phyloP scores from a whole-genome alignment of 2,888 invertebrate genomes.

The Noctuana brunneofusca region DNA sequence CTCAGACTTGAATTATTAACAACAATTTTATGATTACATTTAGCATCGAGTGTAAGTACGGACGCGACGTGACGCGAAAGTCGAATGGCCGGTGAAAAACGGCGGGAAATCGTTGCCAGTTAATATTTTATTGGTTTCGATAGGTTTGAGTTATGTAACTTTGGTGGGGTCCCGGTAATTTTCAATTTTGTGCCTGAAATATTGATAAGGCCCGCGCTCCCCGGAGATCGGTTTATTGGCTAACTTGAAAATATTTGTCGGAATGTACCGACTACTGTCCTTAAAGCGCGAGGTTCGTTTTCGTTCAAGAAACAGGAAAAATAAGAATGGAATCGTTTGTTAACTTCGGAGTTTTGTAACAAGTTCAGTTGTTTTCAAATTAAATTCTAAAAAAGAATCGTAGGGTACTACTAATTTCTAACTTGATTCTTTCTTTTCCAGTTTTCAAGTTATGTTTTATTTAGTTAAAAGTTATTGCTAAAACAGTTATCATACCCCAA shows the following conservation, averaged over 20 bases:
- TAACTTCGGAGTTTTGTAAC: slow-evolving; percentile 16
- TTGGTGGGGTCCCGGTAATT: slow-evolving; percentile 68
- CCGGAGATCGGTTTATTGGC: slow-evolving; percentile 45
- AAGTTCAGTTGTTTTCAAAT: not conserved
- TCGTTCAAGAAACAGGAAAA: not conserved
- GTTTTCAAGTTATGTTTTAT: not conserved
- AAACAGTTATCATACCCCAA: too few species aligned
- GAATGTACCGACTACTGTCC: slow-evolving; percentile 22
- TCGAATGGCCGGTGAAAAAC: slow-evolving; percentile 73
- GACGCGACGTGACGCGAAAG: slow-evolving; percentile 72
- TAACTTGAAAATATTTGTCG: slow-evolving; percentile 27
- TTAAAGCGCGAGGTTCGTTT: not conserved
- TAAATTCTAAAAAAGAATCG: not conserved
- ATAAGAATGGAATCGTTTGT: slow-evolving; percentile 13
- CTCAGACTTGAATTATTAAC: slow-evolving; percentile 77
- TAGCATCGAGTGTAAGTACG: slow-evolving; percentile 75
- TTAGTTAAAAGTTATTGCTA: not conserved
- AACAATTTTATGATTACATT: slow-evolving; percentile 83
- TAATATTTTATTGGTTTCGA: slow-evolving; percentile 81
- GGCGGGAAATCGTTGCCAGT: slow-evolving; percentile 74
- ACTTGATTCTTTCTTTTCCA: not conserved
- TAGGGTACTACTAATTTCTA: not conserved
- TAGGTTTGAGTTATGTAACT: slow-evolving; percentile 78
- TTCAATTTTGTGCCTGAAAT: slow-evolving; percentile 80
- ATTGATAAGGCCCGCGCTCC: slow-evolving; percentile 68